Base-by-base conservation (phyloP, 1,140 invertebrate genomes). In the Bombus waltoni region DNA sequence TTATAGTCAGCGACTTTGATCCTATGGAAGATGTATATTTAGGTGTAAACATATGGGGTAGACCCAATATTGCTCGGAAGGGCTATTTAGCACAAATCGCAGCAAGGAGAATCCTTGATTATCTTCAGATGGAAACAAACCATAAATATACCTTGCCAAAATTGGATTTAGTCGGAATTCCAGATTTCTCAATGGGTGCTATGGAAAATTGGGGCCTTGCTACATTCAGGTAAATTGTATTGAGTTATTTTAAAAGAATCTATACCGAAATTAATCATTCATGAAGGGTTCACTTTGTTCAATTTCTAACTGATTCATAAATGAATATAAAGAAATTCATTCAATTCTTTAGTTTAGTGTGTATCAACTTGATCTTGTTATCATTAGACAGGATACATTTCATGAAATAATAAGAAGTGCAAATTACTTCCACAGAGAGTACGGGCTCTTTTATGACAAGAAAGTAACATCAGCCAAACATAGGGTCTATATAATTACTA, bases 131-230 rank as follows among this genome's bases (percentile, higher is more conserved):
- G 1, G 35, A 77, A 42, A 88, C 87, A 10, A 1, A 6, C 1
- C 77, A 89, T 2, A 0, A 66, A 0, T 95, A 95, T 92, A 88
- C 95, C 62, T 78, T 96, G 6, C 70, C 86, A 2, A 97, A 97
- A 91, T 95, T 97, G 95, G 97, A 98, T 85, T 96, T 98, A 93
- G 94, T 97, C 18, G 97, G 97, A 6, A 94, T 98, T 35, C 96
- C 97, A 5, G 97, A 98, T 90, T 91, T 95, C 88, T 4, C 86
- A 89, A 74, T 90, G 88, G 77, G 96, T 92, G 94, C 95, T 81
- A 94, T 96, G 96, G 93, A 96, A 96, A 94, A 95, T 96, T 86
- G 96, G 96, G 53, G 95, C 96, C 86, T 96, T 95, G 28, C 96
- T 96, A 94, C 97, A 95, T 93, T 94, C 88, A 80, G 96, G 96